These are phyloP conservation scores for Pygoscelis adeliae DNA, from an alignment of 2,113 vertebrate genomes.

Conservation along the genomic window DNA sequence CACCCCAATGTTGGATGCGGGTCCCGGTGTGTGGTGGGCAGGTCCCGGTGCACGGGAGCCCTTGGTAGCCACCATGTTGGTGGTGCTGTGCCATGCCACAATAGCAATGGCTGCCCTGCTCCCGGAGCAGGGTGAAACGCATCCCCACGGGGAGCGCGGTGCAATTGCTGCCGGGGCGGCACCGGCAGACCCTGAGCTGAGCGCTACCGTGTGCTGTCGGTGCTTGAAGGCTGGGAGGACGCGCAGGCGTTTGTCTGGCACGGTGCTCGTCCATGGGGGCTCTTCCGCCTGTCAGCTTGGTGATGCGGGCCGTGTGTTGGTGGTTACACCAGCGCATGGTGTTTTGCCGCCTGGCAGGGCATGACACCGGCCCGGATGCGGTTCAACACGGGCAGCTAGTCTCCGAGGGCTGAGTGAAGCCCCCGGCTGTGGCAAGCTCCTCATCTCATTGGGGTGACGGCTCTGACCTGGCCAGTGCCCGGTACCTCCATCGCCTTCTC, in stretches of 20 bases:
- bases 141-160: accelerated
- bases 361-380: accelerated
- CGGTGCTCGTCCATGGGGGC: background rate
- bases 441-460: accelerated
- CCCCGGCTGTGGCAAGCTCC: accelerated
- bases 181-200: background rate
- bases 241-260: background rate
- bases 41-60: background rate
- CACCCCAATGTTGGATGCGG: accelerated
- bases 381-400: background rate
- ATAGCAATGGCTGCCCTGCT: background rate
- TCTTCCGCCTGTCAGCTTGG: background rate
- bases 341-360: background rate
- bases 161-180: accelerated
- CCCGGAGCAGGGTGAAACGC: accelerated
- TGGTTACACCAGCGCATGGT: accelerated
- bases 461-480: background rate
- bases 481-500: background rate
- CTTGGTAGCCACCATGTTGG: background rate
- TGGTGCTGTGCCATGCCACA: accelerated
- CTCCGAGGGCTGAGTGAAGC: background rate
- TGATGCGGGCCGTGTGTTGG: accelerated
- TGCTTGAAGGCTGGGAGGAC: background rate
- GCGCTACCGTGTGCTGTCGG: accelerated
- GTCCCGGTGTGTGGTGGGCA: accelerated